Evolutionary conservation across 2,797 vertebrate species (phyloP).

Genomic region (Vireo griseus): DNA sequence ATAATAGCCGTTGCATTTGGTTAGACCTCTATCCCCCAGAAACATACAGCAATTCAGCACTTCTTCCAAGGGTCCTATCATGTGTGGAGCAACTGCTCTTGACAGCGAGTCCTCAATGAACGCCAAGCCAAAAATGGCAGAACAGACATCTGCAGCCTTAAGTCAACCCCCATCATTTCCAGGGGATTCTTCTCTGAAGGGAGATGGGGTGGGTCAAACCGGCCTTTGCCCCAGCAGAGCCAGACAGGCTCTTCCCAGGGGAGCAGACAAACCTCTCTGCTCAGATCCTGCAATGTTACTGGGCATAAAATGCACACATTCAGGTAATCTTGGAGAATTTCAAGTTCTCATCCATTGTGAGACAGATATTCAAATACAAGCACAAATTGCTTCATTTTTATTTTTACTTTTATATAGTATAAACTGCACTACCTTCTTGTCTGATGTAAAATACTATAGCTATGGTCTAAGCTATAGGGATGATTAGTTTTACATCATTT

Average conservation of each 20-base stretch:
- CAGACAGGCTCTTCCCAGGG: neutral
- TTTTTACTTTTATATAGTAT: neutral
- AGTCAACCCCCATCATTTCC: neutral
- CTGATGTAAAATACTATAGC: neutral
- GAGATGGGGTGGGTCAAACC: neutral
- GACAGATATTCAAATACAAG: neutral
- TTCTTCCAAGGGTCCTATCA: neutral
- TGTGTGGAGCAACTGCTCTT: neutral
- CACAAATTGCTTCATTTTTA: neutral
- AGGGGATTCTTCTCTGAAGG: neutral
- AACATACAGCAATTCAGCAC: neutral
- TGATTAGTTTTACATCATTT: neutral
- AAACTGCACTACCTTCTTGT: neutral
- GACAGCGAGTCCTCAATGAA: neutral
- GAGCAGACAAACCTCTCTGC: neutral
- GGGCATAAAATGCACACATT: fast-evolving
- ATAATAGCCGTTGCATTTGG: neutral
- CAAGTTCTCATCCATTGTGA: neutral
- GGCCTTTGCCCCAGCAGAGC: neutral
- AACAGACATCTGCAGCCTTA: neutral
- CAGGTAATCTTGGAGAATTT: neutral
- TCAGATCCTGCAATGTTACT: neutral
- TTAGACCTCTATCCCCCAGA: neutral
- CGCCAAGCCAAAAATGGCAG: neutral
- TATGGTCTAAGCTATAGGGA: neutral